Conservation (phyloP, 2,797 vertebrate species). For the Heteromormyrus szaboi region DNA sequence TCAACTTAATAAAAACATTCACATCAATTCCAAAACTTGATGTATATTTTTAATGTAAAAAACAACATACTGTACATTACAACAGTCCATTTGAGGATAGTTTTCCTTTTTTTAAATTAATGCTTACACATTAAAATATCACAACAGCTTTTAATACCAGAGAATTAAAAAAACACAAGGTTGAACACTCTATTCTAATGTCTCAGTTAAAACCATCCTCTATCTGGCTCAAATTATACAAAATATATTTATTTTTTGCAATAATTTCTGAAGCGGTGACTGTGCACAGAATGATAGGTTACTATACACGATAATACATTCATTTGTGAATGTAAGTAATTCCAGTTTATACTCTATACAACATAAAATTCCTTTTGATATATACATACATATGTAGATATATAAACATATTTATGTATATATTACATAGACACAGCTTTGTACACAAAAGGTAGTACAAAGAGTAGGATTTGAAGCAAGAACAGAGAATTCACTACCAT, state of each 20-base stretch:
- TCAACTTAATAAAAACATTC: background rate
- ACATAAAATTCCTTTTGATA: conserved; percentile 31
- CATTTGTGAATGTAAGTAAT: conserved; percentile 37
- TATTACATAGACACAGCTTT: conserved; percentile 46
- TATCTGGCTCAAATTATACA: conserved; percentile 34
- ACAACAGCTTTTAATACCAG: conserved; percentile 57
- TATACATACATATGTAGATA: conserved; percentile 31
- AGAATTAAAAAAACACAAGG: conserved; percentile 41
- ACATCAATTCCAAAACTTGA: conserved; percentile 54
- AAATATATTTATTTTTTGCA: conserved; percentile 36
- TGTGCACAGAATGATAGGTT: conserved; percentile 35
- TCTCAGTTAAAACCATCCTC: background rate
- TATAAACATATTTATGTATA: conserved; percentile 31
- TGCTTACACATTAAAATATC: conserved; percentile 64
- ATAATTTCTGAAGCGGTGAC: conserved; percentile 43
- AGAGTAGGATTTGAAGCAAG: conserved; percentile 43
- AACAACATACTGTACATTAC: conserved; percentile 58
- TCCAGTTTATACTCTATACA: conserved; percentile 42
- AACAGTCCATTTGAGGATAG: conserved; percentile 52
- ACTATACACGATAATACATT: conserved; percentile 36
- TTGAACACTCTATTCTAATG: conserved; percentile 32
- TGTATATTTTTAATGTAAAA: conserved; percentile 63
- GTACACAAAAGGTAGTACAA: conserved; percentile 44
- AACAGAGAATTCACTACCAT: conserved; percentile 32
- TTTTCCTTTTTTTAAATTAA: conserved; percentile 16